phyloP scores from a whole-genome alignment of 2,797 vertebrate species.

The Todus mexicanus region DNA sequence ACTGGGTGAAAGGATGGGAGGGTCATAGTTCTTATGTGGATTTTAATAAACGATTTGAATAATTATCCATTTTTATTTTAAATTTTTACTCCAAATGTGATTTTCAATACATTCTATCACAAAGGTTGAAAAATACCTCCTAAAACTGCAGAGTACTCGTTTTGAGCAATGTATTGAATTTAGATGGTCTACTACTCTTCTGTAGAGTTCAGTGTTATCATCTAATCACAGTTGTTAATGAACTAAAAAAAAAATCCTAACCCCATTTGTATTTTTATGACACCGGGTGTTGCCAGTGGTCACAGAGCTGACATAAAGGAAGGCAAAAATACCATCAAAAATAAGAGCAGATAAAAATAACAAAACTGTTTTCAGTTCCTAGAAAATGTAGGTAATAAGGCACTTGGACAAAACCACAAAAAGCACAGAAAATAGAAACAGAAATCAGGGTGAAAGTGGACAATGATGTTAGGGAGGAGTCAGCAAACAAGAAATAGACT shows the following conservation, averaged over 20 bases:
- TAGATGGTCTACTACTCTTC: background rate
- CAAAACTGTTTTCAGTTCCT: background rate
- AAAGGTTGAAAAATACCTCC: background rate
- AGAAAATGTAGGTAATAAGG: background rate
- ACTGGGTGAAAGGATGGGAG: background rate
- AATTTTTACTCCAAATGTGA: background rate
- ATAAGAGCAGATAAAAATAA: background rate
- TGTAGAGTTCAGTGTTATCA: background rate
- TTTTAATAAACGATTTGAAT: background rate
- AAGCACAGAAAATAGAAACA: background rate
- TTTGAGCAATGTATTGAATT: background rate
- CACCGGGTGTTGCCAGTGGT: background rate
- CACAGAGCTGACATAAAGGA: background rate
- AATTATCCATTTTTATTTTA: background rate
- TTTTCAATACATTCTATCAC: background rate
- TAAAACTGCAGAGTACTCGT: background rate
- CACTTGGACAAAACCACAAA: background rate
- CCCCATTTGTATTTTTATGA: background rate
- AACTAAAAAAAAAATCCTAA: background rate
- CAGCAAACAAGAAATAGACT: background rate
- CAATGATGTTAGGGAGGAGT: background rate
- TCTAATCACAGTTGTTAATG: background rate
- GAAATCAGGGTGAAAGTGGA: background rate
- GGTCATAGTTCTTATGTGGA: background rate
- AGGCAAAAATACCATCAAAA: background rate